Evolutionary conservation across 2,888 invertebrate species (phyloP).

Genomic region (Folsomia manolachei): DNA sequence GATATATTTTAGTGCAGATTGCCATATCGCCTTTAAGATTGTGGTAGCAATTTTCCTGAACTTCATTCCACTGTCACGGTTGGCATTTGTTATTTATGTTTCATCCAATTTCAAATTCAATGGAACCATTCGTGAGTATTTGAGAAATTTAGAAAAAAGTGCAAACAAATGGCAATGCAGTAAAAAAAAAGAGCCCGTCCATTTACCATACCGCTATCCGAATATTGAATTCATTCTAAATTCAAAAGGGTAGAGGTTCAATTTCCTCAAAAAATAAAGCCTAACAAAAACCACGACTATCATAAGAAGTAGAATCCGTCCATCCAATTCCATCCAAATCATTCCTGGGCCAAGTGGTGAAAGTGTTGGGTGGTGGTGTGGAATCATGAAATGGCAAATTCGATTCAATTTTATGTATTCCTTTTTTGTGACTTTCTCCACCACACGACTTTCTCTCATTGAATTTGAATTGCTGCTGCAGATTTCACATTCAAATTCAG

Average conservation of each 20-base stretch:
- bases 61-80: too few relatives aligned
- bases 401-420: conserved; percentile 21
- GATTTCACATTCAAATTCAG: neutral
- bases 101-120: too few relatives aligned
- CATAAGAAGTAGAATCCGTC: too few relatives aligned
- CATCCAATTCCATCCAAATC: neutral
- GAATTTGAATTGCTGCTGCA: conserved; percentile 26
- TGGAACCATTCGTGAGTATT: too few relatives aligned
- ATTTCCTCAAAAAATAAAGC: too few relatives aligned
- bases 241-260: neutral
- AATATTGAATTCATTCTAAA: neutral
- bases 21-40: too few relatives aligned
- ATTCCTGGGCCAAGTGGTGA: neutral
- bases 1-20: too few relatives aligned
- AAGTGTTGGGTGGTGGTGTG: neutral
- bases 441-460: conserved; percentile 19
- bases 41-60: too few relatives aligned
- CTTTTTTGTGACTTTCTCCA: neutral
- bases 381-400: neutral
- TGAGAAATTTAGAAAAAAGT: neutral
- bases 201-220: neutral
- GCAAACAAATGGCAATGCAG: too few relatives aligned
- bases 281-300: too few relatives aligned
- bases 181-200: neutral
- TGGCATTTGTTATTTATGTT: too few relatives aligned